Base-by-base conservation (phyloP, 2,113 vertebrate species). In the Pterocles gutturalis region DNA sequence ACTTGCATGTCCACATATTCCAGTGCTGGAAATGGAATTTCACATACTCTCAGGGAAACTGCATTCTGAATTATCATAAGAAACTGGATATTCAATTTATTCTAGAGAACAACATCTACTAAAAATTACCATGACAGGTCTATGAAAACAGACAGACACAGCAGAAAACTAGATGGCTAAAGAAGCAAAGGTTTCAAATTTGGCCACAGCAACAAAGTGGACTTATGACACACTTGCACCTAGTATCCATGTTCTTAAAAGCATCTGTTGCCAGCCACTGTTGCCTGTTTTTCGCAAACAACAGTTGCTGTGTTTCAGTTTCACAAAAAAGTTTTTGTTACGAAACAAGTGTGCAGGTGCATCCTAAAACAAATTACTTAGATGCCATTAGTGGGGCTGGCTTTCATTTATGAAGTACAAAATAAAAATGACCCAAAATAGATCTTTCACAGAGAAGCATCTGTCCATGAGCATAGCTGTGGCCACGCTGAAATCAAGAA, bases 381-480 rank as follows among this genome's bases (percentile, higher is more conserved):
- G 2, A 84, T 66, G 80, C 21, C 13, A 75, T 5, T n/a, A 55
- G 69, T 71, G 43, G 18, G 34, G 21, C 79, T 87, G 48, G 33
- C 55, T 93, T 94, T 93, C 65, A 85, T 85, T 94, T 91, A 49
- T 54, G 31, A 87, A 91, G n/a, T 83, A 92, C 77, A 89, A 94
- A 95, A 91, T 49, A 87, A 91, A 95, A 96, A 87, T 79, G 4
- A 80, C 31, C 22, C 65, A 29, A 79, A 92, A 65, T 6, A 81
- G 48, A 34, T 72, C 13, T 53, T 82, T 72, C 36, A 29, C 83
- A 61, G 41, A 53, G 86, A 92, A 57, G 10, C 16, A 83, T 95
- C 89, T 92, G 87, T 17, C 67, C 9, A 22, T 13, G 4, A 61
- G 69, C 49, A 11, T 38, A 83, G 79, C 34, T 46, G 69, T 43